Conservation (phyloP, 2,888 invertebrate genomes). For the Andrena flavipes region DNA sequence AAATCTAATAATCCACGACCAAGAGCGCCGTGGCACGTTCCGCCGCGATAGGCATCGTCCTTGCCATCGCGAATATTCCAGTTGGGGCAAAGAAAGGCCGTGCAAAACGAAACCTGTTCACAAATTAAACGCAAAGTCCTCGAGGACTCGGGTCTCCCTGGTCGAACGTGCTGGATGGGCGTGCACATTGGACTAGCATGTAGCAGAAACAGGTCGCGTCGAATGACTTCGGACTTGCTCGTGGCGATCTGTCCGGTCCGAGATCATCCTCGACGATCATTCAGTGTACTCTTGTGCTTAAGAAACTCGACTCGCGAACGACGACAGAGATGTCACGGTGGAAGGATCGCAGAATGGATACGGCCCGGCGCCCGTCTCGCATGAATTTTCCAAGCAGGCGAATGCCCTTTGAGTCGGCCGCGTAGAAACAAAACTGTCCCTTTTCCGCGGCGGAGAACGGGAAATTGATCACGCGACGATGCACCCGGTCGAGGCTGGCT, state of each 20-base stretch:
- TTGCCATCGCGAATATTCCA: not conserved
- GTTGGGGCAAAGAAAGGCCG: not conserved
- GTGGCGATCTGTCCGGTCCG: constrained; percentile 14
- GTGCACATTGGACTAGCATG: constrained; percentile 70
- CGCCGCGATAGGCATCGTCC: constrained; percentile 14
- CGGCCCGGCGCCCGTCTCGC: not conserved
- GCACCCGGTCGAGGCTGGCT: constrained; percentile 22
- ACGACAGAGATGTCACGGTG: constrained; percentile 48
- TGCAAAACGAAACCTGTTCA: not conserved
- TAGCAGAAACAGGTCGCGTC: constrained; percentile 65
- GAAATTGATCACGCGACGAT: constrained; percentile 64
- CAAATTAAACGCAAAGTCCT: not conserved
- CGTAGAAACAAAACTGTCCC: constrained; percentile 16
- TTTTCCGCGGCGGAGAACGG: constrained; percentile 7
- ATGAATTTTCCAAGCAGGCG: not conserved
- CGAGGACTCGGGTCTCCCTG: constrained; percentile 6
- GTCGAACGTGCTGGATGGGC: constrained; percentile 48
- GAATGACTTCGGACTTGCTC: constrained; percentile 50
- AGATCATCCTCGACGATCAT: constrained; percentile 53
- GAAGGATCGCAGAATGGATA: not conserved
- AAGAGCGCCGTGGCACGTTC: constrained; percentile 33
- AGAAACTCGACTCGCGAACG: constrained; percentile 52
- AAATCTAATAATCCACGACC: constrained; percentile 56
- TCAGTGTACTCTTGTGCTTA: constrained; percentile 54
- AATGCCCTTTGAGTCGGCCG: not conserved